Evolutionary conservation across 1,140 invertebrate genomes (phyloP).

Genomic region (Wiebesia pumilae): DNA sequence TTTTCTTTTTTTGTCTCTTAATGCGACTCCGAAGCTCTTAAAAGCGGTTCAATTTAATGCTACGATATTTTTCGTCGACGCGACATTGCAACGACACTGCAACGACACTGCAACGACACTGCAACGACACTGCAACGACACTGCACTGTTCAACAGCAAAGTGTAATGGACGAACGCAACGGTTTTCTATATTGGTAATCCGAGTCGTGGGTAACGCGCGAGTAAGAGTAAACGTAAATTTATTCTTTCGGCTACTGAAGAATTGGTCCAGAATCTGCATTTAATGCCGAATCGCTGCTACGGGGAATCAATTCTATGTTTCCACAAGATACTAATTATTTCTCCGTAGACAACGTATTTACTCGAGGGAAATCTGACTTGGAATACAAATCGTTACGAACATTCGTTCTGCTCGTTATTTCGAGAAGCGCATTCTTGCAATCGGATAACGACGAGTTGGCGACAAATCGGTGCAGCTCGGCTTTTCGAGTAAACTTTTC

Average conservation of each 20-base stretch:
- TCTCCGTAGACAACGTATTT: background rate
- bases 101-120: too few relatives aligned
- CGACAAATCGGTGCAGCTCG: too few relatives aligned
- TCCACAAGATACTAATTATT: background rate
- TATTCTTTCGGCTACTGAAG: background rate
- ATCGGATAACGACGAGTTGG: background rate
- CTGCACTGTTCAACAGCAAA: background rate
- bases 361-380: too few relatives aligned
- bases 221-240: background rate
- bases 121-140: too few relatives aligned
- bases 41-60: background rate
- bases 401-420: too few relatives aligned
- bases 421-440: too few relatives aligned
- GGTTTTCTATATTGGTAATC: background rate
- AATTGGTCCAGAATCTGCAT: background rate
- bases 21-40: background rate
- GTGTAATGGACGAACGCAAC: background rate
- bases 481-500: too few relatives aligned
- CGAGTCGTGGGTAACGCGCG: background rate
- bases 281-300: background rate
- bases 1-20: background rate
- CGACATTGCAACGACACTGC: too few relatives aligned
- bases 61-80: conserved; percentile 1
- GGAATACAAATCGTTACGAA: too few relatives aligned
- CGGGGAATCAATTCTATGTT: background rate